Percentiles rank a stretch among this genome's conserved stretches.
These are phyloP conservation scores for Lates japonicus DNA, from an alignment of 2,797 vertebrate species.

Conservation along the genomic window DNA sequence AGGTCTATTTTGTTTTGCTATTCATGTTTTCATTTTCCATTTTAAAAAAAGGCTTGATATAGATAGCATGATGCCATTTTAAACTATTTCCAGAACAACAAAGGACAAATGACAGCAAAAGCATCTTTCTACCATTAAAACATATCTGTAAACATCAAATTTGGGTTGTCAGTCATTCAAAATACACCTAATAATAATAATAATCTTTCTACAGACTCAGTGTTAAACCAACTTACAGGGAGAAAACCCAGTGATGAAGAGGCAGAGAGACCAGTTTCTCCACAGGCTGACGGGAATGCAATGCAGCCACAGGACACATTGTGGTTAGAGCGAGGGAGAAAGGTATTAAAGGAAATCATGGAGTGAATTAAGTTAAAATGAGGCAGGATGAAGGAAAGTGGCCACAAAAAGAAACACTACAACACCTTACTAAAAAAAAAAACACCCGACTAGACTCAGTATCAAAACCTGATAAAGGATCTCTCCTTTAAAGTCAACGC, in stretches of 20 bases:
- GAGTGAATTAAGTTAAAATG: slow-evolving; percentile 20
- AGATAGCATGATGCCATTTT: background rate
- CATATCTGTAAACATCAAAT: background rate
- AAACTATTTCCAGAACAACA: background rate
- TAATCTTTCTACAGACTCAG: background rate
- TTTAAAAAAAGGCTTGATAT: background rate
- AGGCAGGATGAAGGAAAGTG: background rate
- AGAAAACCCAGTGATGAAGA: background rate
- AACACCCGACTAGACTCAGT: slow-evolving; percentile 3
- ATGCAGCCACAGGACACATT: background rate
- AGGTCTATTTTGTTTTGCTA: background rate
- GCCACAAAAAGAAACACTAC: background rate
- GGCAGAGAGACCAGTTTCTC: slow-evolving; percentile 2
- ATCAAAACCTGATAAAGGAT: slow-evolving; percentile 38
- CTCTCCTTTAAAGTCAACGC: slow-evolving; percentile 33
- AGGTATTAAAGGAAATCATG: background rate
- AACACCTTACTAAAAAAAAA: background rate
- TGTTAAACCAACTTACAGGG: no score
- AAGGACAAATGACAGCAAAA: background rate
- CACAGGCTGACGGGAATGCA: slow-evolving; percentile 21
- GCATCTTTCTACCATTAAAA: background rate
- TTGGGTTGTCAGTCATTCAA: background rate
- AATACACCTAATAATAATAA: background rate
- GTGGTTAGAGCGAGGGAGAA: background rate
- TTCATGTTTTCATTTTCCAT: background rate